phyloP scores from a whole-genome alignment of 1,140 invertebrate genomes.

The Pristionchus pacificus region DNA sequence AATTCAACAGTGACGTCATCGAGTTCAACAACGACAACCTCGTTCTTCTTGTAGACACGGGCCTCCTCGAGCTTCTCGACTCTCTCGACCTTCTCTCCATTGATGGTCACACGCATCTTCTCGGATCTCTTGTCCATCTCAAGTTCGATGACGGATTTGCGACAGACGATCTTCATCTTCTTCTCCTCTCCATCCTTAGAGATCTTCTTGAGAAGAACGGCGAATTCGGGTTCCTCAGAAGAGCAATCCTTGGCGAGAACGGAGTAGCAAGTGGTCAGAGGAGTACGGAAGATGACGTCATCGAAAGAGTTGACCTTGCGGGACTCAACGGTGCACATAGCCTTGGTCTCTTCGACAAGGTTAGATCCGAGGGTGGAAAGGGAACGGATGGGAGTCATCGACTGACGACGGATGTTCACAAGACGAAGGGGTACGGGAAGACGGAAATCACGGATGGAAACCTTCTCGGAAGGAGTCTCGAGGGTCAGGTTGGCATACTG shows the following conservation, averaged over 20 bases:
- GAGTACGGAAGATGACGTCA: slow-evolving; percentile 20
- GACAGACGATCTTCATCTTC: slow-evolving; percentile 24
- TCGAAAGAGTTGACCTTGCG: slow-evolving; percentile 30
- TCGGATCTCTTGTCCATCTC: slow-evolving; percentile 11
- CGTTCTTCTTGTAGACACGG: slow-evolving; percentile 17
- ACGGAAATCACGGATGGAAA: slow-evolving; percentile 5
- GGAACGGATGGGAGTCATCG: slow-evolving; percentile 5
- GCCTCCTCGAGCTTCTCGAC: slow-evolving; percentile 13
- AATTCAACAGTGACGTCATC: slow-evolving; percentile 35
- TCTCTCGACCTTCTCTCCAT: slow-evolving; percentile 20
- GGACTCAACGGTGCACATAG: slow-evolving; percentile 25
- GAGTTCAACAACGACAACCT: slow-evolving; percentile 28
- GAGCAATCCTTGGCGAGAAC: slow-evolving; percentile 32
- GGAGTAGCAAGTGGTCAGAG: slow-evolving; percentile 25
- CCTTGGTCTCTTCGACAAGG: slow-evolving; percentile 1
- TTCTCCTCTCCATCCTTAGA: slow-evolving; percentile 21
- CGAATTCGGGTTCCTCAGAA: slow-evolving; percentile 26
- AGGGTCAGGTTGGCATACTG: slow-evolving; percentile 25
- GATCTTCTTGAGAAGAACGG: slow-evolving; percentile 27
- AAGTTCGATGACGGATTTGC: slow-evolving; percentile 13
- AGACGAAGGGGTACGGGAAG: slow-evolving; percentile 22
- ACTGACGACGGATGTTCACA: slow-evolving; percentile 9
- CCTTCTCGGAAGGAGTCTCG: slow-evolving; percentile 12
- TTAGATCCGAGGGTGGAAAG: slow-evolving; percentile 3
- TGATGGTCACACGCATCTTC: slow-evolving; percentile 20